phyloP scores from a whole-genome alignment of 2,113 vertebrate species.

The Silurus glanis region DNA sequence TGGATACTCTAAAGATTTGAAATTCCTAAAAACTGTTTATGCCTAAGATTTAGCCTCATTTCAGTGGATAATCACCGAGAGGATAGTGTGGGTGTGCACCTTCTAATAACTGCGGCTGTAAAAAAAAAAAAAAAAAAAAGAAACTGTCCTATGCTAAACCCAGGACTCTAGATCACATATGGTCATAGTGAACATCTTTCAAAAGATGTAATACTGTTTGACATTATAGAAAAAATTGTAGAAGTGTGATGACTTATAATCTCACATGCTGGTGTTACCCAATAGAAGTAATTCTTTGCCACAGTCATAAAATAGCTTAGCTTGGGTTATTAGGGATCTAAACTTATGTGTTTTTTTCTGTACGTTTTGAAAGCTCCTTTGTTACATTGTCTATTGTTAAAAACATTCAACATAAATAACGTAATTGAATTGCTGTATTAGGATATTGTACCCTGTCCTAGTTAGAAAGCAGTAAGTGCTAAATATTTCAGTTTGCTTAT shows the following conservation, averaged over 20 bases:
- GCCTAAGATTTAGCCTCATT: neutral
- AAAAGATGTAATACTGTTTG: neutral
- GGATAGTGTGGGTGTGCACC: neutral
- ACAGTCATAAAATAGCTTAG: neutral
- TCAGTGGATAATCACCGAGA: neutral
- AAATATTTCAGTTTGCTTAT: neutral
- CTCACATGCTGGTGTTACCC: neutral
- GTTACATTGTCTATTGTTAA: neutral
- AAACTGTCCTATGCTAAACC: neutral
- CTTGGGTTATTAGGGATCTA: neutral
- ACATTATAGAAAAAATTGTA: neutral
- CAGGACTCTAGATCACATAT: neutral
- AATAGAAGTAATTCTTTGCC: neutral
- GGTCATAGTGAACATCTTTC: neutral
- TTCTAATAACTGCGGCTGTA: neutral
- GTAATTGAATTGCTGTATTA: neutral
- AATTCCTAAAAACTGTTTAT: neutral
- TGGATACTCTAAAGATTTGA: neutral
- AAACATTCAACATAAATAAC: neutral
- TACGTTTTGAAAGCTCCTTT: neutral
- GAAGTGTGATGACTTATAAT: neutral
- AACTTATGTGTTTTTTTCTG: neutral
- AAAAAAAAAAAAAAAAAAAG: neutral
- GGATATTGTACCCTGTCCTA: conserved; percentile 13
- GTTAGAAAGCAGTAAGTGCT: neutral